Base-by-base conservation (phyloP, 2,888 invertebrate genomes). In the Athrips mouffetella region DNA sequence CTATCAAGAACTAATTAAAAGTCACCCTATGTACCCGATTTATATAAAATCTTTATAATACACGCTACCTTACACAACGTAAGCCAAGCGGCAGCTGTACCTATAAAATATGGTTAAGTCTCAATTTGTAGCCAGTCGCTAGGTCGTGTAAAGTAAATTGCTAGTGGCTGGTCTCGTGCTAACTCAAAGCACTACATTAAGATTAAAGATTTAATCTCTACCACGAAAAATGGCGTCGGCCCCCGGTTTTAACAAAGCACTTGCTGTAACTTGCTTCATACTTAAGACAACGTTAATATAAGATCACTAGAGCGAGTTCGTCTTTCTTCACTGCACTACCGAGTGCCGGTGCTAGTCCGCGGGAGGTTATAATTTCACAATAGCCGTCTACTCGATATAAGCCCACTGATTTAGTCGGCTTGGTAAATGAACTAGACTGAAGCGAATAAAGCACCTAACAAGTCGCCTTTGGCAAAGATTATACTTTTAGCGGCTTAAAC, bases 341-440 rank as follows among this genome's bases (percentile, higher is more conserved):
- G n/a, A n/a, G n/a, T n/a, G n/a, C n/a, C 62, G 65, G 70, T 64
- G 68, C 67, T 69, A 70, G 73, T 70, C 75, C 58, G 65, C 73
- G 59, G 76, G 75, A 72, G 75, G 75, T 77, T 79, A 63, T 68
- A 56, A 60, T 75, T 76, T 67, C 74, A 70, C 76, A 76, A 77
- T 69, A 58, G 56, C 67, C 58, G 68, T 64, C 65, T 61, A 69
- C 67, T 70, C 68, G 63, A 59, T 67, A 67, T 63, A 70, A 65
- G 63, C 63, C 65, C 64, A 67, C 72, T 73, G 77, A 80, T 78
- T 73, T 76, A 70, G 66, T 69, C 61, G 60, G 54, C 65, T 67
- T 67, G 70, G 70, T 73, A 79, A 76, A 77, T 76, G 73, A 77
- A 64, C 70, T 69, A 67, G 69, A 69, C 69, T 74, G 66, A 73